Base-by-base conservation (phyloP, 2,888 invertebrate genomes). In the Phymatocera aterrima region DNA sequence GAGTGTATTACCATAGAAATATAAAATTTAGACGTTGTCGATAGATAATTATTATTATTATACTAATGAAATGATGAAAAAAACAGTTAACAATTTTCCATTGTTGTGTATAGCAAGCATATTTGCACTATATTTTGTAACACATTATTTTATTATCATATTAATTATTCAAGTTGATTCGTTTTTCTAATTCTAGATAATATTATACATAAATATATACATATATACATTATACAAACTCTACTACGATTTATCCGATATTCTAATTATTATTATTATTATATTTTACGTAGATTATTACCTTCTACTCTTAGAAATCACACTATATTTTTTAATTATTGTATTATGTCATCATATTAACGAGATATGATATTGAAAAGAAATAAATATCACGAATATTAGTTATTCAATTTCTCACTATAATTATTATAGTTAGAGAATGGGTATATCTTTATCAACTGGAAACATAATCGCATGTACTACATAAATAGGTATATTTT, bases 301-400 rank as follows among this genome's bases (percentile, higher is more conserved):
- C n/a, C n/a, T 86, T 87, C 84, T 88, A 89, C 84, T 87, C 87
- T 88, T 88, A 87, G 85, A 88, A 86, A 86, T 85, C 85, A 87
- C 83, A 85, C 86, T 87, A 87, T 90, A 89, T 89, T 90, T 90
- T 90, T 88, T 88, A 90, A 90, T 87, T 84, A 87, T 86, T 88
- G 85, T 87, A 87, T 87, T 84, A 83, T 88, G 87, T 88, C 86
- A 87, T 87, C 83, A 85, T 83, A 85, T 85, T 87, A 87, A 84
- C 83, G 81, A 87, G 83, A 83, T 87, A 87, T 83, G 84, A 87
- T 89, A 86, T 86, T 85, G 84, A 87, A 83, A 86, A 88, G 83
- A 86, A 87, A 87, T 87, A 87, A 86, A 87, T 87, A 86, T 84
- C 81, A 81, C 80, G 72, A 81, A 83, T 80, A 82, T 82, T 80